phyloP scores from a whole-genome alignment of 2,797 vertebrate species.

The Gobio occitaniae region DNA sequence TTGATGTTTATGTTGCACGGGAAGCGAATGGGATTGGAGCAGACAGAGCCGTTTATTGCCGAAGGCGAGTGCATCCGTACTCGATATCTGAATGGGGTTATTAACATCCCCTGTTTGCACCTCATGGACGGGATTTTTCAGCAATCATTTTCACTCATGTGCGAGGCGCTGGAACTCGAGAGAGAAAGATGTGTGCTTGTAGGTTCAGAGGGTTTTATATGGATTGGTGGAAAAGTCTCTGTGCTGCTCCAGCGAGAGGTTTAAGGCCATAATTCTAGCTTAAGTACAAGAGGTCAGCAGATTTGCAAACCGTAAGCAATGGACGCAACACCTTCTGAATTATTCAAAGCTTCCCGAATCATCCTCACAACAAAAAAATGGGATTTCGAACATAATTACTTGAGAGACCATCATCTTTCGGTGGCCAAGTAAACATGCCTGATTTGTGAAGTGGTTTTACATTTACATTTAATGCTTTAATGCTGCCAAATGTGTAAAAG shows the following conservation, averaged over 20 bases:
- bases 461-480: background rate
- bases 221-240: slow-evolving; percentile 27
- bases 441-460: background rate
- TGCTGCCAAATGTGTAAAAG: too few relatives aligned
- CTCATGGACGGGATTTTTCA: slow-evolving; percentile 58
- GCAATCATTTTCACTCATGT: slow-evolving; percentile 47
- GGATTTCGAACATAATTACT: background rate
- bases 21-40: slow-evolving; percentile 54
- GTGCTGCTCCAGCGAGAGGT: slow-evolving; percentile 9
- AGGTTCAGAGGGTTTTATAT: slow-evolving; percentile 18
- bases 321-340: slow-evolving; percentile 32
- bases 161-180: slow-evolving; percentile 16
- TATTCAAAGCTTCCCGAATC: slow-evolving; percentile 23
- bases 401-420: background rate
- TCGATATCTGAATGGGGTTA: slow-evolving; percentile 50
- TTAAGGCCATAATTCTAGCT: slow-evolving; percentile 38
- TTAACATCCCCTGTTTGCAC: slow-evolving; percentile 49
- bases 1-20: slow-evolving; percentile 45
- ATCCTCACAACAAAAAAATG: background rate
- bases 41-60: slow-evolving; percentile 47
- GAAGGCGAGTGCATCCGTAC: slow-evolving; percentile 44
- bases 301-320: slow-evolving; percentile 27
- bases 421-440: slow-evolving; percentile 1
- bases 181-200: slow-evolving; percentile 5
- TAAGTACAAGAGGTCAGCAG: slow-evolving; percentile 41